A percentile compares a stretch with the other conserved stretches of the same genome.
Conservation (phyloP, 2,888 invertebrate species). For the Tribolium freemani region DNA sequence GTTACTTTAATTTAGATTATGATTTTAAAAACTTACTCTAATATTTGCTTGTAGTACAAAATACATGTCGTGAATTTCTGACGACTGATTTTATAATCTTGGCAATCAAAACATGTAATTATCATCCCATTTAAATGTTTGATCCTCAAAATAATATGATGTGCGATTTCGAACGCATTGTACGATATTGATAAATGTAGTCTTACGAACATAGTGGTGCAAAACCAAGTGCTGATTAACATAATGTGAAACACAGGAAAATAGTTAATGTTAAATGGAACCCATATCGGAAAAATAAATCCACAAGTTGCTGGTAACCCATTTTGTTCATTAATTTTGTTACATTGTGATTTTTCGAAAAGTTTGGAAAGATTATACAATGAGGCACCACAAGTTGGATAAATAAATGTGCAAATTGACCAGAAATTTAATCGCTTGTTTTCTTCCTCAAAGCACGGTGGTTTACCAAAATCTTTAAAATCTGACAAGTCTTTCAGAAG, state of each 20-base stretch:
- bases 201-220: neutral
- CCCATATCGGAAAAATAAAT: constrained; percentile 6
- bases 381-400: neutral
- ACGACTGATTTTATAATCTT: neutral
- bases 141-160: constrained; percentile 9
- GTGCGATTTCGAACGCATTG: neutral
- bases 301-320: neutral
- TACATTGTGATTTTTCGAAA: neutral
- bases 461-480: neutral
- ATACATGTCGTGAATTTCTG: neutral
- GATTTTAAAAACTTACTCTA: no score
- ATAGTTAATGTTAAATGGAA: constrained; percentile 11
- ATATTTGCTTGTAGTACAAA: neutral
- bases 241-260: constrained; percentile 3
- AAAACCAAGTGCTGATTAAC: neutral
- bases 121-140: constrained; percentile 6
- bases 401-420: constrained; percentile 1
- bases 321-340: neutral
- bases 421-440: constrained; percentile 5
- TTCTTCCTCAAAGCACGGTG: neutral
- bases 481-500: neutral
- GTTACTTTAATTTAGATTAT: no score
- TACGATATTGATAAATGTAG: neutral
- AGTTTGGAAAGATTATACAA: neutral
- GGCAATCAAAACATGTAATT: neutral